phyloP scores from a whole-genome alignment of 2,797 vertebrate species.

The Darevskia mixta region DNA sequence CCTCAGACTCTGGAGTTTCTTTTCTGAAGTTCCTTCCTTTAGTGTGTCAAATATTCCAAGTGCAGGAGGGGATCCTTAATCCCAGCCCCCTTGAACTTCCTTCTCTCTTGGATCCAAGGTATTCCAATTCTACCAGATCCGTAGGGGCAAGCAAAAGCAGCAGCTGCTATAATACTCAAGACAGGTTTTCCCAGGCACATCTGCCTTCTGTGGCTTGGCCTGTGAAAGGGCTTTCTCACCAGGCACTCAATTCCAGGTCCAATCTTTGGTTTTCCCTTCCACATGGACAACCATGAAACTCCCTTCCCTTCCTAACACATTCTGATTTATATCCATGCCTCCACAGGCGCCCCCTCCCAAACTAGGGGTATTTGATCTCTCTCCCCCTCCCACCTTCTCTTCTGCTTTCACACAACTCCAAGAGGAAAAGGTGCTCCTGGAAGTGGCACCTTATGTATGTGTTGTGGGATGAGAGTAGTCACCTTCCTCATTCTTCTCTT shows the following conservation, averaged over 20 bases:
- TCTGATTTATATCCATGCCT: background rate
- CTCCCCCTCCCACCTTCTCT: background rate
- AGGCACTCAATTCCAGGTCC: background rate
- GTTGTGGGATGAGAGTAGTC: background rate
- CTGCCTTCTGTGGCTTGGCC: background rate
- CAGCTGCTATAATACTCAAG: background rate
- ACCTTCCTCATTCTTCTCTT: too few relatives aligned
- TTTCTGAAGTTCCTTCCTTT: background rate
- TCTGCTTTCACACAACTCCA: background rate
- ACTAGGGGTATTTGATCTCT: background rate
- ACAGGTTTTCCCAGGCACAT: background rate
- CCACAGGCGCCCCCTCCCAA: background rate
- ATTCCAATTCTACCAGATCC: background rate
- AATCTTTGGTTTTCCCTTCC: background rate
- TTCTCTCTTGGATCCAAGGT: constrained; percentile 9
- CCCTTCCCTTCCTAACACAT: background rate
- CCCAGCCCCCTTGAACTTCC: background rate
- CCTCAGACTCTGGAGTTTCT: background rate
- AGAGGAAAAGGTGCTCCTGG: background rate
- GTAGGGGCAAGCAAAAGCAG: background rate
- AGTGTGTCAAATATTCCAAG: background rate
- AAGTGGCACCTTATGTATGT: background rate
- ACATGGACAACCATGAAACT: background rate
- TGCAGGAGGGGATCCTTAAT: background rate
- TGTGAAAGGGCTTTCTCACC: background rate